These are phyloP conservation scores for Calephelis virginiensis DNA, from an alignment of 1,140 invertebrate species.

Conservation along the genomic window DNA sequence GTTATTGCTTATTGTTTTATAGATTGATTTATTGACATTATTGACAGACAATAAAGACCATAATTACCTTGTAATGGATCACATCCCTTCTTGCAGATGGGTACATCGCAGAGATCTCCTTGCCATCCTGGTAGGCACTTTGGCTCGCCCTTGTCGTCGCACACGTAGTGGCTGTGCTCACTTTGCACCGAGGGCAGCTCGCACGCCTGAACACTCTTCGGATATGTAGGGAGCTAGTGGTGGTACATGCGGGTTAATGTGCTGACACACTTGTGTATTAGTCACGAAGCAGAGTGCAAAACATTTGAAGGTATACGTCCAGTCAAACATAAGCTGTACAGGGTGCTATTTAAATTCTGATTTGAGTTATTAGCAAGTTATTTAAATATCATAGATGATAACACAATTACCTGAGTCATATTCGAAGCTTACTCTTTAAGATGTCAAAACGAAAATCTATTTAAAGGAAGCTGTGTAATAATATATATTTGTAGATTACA, in stretches of 20 bases:
- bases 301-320: not conserved
- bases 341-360: too few relatives aligned
- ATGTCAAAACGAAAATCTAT: too few relatives aligned
- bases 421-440: too few relatives aligned
- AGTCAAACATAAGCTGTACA: too few relatives aligned
- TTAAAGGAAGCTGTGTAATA: too few relatives aligned
- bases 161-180: constrained; percentile 94
- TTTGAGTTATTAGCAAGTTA: too few relatives aligned
- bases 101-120: constrained; percentile 94
- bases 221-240: constrained; percentile 36
- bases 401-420: too few relatives aligned
- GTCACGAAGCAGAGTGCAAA: not conserved
- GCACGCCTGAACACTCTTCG: constrained; percentile 82
- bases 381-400: too few relatives aligned
- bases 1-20: too few relatives aligned
- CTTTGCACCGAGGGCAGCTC: constrained; percentile 91
- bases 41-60: too few relatives aligned
- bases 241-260: constrained; percentile 26
- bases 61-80: constrained; percentile 86
- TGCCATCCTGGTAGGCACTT: constrained; percentile 95
- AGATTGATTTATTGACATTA: too few relatives aligned
- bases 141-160: constrained; percentile 93
- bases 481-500: too few relatives aligned
- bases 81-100: constrained; percentile 93
- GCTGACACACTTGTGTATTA: constrained; percentile 21